phyloP scores from a whole-genome alignment of 2,113 vertebrate genomes.

The Lepus americanus region DNA sequence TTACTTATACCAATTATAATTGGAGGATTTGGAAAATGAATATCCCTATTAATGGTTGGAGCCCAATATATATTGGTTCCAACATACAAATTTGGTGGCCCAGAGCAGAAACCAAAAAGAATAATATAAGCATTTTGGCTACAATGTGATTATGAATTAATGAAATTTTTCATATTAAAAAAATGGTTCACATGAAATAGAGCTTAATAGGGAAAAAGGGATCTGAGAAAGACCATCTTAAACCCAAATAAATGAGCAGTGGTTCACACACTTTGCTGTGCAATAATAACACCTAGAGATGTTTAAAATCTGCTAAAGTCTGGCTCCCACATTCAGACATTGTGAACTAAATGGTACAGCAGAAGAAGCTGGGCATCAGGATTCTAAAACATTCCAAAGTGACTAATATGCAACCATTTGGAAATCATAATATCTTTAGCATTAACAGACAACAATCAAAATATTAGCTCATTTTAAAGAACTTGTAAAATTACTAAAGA shows the following conservation, averaged over 20 bases:
- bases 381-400: neutral
- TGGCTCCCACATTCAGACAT: neutral
- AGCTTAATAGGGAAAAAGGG: neutral
- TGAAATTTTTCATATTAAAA: neutral
- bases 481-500: neutral
- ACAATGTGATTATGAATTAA: neutral
- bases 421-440: neutral
- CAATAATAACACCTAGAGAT: neutral
- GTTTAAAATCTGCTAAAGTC: neutral
- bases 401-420: neutral
- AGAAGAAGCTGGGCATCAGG: neutral
- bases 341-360: neutral
- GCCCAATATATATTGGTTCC: neutral
- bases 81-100: neutral
- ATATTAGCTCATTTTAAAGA: neutral
- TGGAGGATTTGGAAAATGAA: too few relatives aligned
- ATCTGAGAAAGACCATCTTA: neutral
- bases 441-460: neutral
- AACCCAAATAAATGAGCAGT: neutral
- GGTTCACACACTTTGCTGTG: neutral
- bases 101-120: neutral
- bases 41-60: too few relatives aligned
- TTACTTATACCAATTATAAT: too few relatives aligned
- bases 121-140: neutral
- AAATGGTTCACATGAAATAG: neutral